These are phyloP conservation scores for Zoanthus sansibaricus DNA, from an alignment of 92 coral and sea anemone genomes.

Conservation along the genomic window DNA sequence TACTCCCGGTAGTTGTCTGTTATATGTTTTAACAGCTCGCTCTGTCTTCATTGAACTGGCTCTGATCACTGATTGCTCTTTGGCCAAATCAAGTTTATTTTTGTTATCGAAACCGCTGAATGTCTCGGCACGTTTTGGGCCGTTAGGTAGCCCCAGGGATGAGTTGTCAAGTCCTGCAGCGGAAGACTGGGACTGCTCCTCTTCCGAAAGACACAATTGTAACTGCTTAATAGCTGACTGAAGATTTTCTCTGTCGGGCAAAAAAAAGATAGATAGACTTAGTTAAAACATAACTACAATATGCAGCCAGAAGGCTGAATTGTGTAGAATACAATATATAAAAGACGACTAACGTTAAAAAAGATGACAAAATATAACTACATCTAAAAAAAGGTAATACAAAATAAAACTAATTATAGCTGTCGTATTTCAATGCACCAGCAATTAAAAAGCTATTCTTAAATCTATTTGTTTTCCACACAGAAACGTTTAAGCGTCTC, in stretches of 20 bases:
- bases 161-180: conserved; percentile 54
- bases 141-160: conserved; percentile 53
- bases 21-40: conserved; percentile 69
- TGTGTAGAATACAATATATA: no score
- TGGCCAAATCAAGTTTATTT: conserved; percentile 63
- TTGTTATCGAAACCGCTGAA: conserved; percentile 94
- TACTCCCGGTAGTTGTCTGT: conserved; percentile 68
- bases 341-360: no score
- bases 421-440: no score
- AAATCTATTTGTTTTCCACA: no score
- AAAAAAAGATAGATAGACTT: not conserved
- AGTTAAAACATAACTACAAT: not conserved
- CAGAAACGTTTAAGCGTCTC: no score
- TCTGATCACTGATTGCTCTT: conserved; percentile 68
- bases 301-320: no score
- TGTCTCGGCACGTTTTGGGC: conserved; percentile 95
- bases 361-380: no score
- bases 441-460: no score
- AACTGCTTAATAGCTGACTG: conserved; percentile 62
- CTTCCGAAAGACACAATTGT: conserved; percentile 60
- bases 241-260: conserved; percentile 64
- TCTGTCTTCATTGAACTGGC: conserved; percentile 91
- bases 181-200: conserved; percentile 50
- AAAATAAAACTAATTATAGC: no score
- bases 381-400: no score